phyloP scores from a whole-genome alignment of 2,113 vertebrate genomes.

The Sceloporus undulatus region DNA sequence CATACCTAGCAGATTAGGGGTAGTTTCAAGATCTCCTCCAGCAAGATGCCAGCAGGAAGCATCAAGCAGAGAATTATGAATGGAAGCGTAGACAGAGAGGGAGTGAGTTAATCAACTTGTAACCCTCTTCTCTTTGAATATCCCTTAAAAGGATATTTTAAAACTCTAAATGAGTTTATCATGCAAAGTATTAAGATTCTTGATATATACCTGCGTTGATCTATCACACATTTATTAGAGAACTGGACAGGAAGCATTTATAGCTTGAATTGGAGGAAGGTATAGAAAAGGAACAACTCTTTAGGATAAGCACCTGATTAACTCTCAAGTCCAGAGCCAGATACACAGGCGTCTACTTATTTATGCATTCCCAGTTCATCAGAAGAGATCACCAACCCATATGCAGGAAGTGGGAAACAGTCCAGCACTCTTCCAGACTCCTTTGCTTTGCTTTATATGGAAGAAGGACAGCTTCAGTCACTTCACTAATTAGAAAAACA shows the following conservation, averaged over 20 bases:
- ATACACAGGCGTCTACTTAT: neutral
- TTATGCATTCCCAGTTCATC: neutral
- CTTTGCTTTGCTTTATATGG: slow-evolving; percentile 32
- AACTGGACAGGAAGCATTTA: slow-evolving; percentile 12
- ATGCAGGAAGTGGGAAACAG: neutral
- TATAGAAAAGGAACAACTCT: slow-evolving; percentile 16
- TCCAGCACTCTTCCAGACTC: slow-evolving; percentile 18
- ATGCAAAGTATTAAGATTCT: neutral
- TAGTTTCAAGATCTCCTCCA: too few species aligned
- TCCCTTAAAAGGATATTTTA: neutral
- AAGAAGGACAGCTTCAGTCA: slow-evolving; percentile 6
- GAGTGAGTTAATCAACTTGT: neutral
- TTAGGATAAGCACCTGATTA: slow-evolving; percentile 16
- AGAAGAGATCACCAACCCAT: neutral
- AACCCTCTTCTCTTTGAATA: neutral
- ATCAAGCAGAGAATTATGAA: neutral
- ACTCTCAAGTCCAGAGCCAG: neutral
- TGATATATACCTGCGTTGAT: neutral
- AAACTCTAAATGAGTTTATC: neutral
- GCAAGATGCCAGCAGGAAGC: neutral
- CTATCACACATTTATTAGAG: slow-evolving; percentile 4
- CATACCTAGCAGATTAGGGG: too few species aligned
- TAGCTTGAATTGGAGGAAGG: neutral
- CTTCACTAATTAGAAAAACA: slow-evolving; percentile 21
- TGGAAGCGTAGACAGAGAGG: neutral